Percentiles rank a stretch among this genome's conserved stretches.
Evolutionary conservation across 2,113 vertebrate species (phyloP).

Genomic region (Plecotus auritus): DNA sequence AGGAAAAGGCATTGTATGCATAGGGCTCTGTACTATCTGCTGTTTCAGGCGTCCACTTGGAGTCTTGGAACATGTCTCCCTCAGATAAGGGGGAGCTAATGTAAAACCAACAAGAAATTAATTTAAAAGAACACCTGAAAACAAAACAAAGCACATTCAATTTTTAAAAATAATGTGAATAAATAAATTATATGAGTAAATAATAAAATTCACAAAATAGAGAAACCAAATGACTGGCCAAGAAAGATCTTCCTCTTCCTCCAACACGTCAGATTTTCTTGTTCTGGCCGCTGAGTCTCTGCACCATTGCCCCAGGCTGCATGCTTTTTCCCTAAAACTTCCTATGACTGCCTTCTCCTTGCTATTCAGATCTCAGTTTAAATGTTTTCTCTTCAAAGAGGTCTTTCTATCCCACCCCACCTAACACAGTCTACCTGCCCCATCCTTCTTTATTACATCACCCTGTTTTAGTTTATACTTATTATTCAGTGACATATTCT

Average conservation of each 20-base stretch:
- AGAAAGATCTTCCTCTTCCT: background rate
- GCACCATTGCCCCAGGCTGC: background rate
- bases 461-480: background rate
- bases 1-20: background rate
- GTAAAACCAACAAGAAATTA: background rate
- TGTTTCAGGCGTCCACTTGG: background rate
- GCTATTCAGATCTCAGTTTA: background rate
- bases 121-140: background rate
- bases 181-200: background rate
- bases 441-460: background rate
- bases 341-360: background rate
- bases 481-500: background rate
- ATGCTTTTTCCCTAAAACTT: background rate
- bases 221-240: background rate
- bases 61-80: background rate
- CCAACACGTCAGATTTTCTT: background rate
- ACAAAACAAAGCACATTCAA: background rate
- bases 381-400: background rate
- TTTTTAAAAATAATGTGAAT: background rate
- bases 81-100: background rate
- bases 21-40: background rate
- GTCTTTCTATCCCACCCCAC: background rate
- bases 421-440: background rate
- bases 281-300: background rate
- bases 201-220: background rate